Evolutionary conservation across 2,888 invertebrate genomes (phyloP), one percentile per base, ranked within the genome.

Genomic region (Dicycla oo): DNA sequence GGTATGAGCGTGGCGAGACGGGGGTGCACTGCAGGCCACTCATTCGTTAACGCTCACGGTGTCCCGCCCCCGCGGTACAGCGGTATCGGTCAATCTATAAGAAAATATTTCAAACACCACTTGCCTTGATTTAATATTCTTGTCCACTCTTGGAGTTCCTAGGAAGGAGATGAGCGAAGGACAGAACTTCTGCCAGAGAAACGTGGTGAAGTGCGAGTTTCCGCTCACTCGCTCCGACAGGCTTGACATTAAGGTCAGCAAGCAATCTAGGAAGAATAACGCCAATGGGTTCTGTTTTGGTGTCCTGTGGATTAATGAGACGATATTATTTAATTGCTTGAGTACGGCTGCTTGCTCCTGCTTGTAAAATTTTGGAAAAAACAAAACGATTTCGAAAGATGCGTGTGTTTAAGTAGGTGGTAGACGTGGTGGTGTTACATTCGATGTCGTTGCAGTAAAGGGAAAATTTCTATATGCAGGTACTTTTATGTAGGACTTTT

Each of bases 161-260:
- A 99, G 96, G 73, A 99, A 97, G 0, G 98, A 98, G 70, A 99
- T 98, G 80, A 99, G 94, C 1, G 98, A 98, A 0, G 99, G 99
- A 88, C 99, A 99, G 88, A 99, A 98, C 88, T 98, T 98, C 92
- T 99, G 98, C 99, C 99, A 98, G 15, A 98, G 96, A 88, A 98
- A 98, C 6, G 98, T 98, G 3, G 98, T 98, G 89, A 98, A 98
- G 92, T 98, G 98, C 1, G 97, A 97, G 94, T 98, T 98, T 3
- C 97, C 97, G 87, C 98, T 98, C 13, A 98, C 98, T 83, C 98
- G 97, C 85, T 98, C 98, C 0, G 98, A 98, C 65, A 98, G 93
- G 65, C 98, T 98, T 15, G 98, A 98, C 87, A 98, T 97, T 73
- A 99, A 94, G 0, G 98, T 98, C 77, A 98, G 96, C 69, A 99